Conservation (phyloP, 2,113 vertebrate species). For the Tichodroma muraria region DNA sequence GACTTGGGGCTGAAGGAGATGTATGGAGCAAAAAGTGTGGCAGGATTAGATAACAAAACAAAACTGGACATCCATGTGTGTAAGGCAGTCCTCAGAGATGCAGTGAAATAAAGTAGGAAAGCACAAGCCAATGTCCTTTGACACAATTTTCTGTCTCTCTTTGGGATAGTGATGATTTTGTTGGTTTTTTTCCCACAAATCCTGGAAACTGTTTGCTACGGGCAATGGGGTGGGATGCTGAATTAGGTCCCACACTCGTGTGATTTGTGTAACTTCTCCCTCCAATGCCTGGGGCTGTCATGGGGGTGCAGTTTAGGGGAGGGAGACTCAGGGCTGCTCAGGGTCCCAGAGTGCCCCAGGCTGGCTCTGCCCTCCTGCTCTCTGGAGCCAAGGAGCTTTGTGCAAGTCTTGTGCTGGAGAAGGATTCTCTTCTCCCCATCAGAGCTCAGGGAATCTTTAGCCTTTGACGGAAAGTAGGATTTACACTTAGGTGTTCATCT, state of each 20-base stretch:
- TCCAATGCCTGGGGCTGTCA: accelerated
- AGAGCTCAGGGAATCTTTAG: neutral
- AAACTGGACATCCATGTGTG: neutral
- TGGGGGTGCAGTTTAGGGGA: neutral
- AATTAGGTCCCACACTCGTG: neutral
- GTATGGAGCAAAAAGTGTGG: neutral
- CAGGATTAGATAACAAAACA: neutral
- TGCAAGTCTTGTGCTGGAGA: neutral
- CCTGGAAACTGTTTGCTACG: neutral
- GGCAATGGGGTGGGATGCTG: neutral
- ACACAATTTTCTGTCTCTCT: neutral
- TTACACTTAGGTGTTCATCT: neutral
- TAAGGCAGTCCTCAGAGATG: neutral
- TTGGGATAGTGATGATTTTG: neutral
- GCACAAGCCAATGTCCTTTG: neutral
- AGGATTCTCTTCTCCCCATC: neutral
- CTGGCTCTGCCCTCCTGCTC: neutral
- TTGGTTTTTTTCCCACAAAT: neutral
- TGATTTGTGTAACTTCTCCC: neutral
- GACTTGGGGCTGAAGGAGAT: neutral
- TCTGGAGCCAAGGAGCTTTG: neutral
- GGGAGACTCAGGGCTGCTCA: neutral
- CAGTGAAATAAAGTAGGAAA: neutral
- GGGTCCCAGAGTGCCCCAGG: neutral
- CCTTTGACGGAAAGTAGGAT: neutral